Conservation (phyloP, 2,113 vertebrate species). For the Marmota monax region DNA sequence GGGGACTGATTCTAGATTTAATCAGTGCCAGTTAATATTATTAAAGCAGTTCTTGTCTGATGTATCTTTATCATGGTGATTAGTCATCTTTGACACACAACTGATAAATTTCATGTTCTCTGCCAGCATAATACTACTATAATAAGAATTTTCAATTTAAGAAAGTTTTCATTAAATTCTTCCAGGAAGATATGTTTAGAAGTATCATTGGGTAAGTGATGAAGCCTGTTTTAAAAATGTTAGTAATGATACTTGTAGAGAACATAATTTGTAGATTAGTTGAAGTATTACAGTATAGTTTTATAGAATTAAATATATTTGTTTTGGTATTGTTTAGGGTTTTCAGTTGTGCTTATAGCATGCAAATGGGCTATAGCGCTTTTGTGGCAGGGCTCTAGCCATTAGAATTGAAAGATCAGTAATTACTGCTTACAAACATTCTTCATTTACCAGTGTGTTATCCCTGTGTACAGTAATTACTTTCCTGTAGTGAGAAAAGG, state of each 20-base stretch:
- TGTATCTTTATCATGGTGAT: background rate
- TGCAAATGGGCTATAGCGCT: fast-evolving
- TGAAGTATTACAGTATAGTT: background rate
- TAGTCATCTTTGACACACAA: background rate
- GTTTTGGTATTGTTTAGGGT: background rate
- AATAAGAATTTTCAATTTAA: background rate
- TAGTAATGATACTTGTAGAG: background rate
- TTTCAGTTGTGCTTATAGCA: background rate
- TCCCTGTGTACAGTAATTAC: background rate
- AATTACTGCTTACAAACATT: no score
- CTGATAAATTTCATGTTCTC: background rate
- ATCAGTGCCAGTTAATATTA: background rate
- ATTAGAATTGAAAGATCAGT: background rate
- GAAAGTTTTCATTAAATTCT: conserved; percentile 3
- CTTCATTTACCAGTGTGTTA: background rate
- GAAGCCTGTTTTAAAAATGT: background rate
- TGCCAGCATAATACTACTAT: background rate
- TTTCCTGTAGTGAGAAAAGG: background rate
- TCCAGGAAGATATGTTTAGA: background rate
- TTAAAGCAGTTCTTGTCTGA: background rate
- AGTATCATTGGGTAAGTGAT: background rate
- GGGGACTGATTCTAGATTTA: background rate
- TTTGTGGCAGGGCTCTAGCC: background rate
- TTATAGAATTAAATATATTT: background rate
- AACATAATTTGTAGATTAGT: background rate